Evolutionary conservation across 2,113 vertebrate species (phyloP), one percentile per base, ranked within the genome.

Genomic region (Notarius quadriscutis): DNA sequence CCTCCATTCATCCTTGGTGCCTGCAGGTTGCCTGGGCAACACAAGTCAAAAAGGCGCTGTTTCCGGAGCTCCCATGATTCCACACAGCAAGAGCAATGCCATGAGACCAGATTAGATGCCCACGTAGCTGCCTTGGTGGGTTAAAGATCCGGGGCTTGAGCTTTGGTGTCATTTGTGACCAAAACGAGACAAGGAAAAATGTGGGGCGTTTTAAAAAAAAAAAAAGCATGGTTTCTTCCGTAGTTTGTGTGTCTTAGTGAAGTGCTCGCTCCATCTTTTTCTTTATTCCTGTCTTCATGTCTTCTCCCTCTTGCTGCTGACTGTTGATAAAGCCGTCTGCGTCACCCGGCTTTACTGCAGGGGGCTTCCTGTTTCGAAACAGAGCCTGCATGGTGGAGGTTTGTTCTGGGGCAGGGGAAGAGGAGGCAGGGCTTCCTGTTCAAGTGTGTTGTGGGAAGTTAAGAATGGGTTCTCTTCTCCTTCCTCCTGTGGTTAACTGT

Each of bases 311-410:
- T 55, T n/a, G 81, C 87, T 88, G 87, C 89, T 83, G 88, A 88
- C 88, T 91, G 88, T 88, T 92, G 90, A 92, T 88, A 92, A 93
- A 63, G 85, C 90, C 85, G 80, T 71, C 89, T 78, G 88, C 89
- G 71, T 87, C 85, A 83, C 41, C 84, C 90, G 91, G 91, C 91
- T 90, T 89, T 92, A 89, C 96, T 94, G 94, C 96, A 95, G 96
- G 97, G 97, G 97, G 96, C 96, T 98, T 98, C 97, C 96, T 96
- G 96, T 94, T 92, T 95, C 96, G 96, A 96, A 96, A 97, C 94
- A 81, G 94, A 96, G 96, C 90, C 96, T 86, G 89, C 55, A 30
- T 41, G 67, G 30, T 65, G 81, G 67, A 50, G 34, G 58, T 12
- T 34, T 22, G 17, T 27, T 75, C 72, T 51, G 71, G 72, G 20